Base-by-base conservation (phyloP, 2,113 vertebrate species). In the Gavia stellata region DNA sequence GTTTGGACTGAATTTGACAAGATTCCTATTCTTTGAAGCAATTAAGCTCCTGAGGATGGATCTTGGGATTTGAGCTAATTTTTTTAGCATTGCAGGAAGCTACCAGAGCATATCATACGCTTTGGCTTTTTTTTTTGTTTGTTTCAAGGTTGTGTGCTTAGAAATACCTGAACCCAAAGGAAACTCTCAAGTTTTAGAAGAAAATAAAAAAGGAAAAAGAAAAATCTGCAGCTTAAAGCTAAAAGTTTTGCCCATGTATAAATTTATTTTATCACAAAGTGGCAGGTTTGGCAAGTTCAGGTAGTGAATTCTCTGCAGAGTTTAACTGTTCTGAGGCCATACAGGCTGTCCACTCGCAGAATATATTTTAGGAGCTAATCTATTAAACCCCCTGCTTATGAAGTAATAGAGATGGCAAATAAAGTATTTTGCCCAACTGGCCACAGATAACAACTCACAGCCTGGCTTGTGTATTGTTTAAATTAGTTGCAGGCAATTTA, bases 1-100 rank as follows among this genome's bases (percentile, higher is more conserved):
- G 97, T 98, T 99, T 98, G 98, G 96, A 96, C 97, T 97, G 97
- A 98, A 97, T 98, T 98, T 98, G 99, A 99, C 98, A 98, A 98
- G 98, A 98, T 98, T 98, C 98, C 96, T 96, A 95, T 97, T 98
- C 98, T 99, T 98, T 99, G 98, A 98, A 98, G 98, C 98, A 99
- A 99, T 99, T 99, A 99, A 98, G 97, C 98, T 99, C 98, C 96
- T 95, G 98, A 98, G 98, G 98, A 97, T 98, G 98, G 97, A 97
- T 98, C 97, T 98, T 97, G 97, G 96, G 98, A 98, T 98, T 98
- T 97, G 97, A 98, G 97, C 97, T 99, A 98, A 98, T 98, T 98
- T 98, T 98, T 97, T 92, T 56, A 97, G 94, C 92, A 63, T 97
- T 71, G 86, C 65, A 86, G 97, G 98, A 98, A 98, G 98, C 97